Percentiles rank a stretch among this genome's conserved stretches.
Evolutionary conservation across 1,140 invertebrate species (phyloP).

Genomic region (Halotydeus destructor): DNA sequence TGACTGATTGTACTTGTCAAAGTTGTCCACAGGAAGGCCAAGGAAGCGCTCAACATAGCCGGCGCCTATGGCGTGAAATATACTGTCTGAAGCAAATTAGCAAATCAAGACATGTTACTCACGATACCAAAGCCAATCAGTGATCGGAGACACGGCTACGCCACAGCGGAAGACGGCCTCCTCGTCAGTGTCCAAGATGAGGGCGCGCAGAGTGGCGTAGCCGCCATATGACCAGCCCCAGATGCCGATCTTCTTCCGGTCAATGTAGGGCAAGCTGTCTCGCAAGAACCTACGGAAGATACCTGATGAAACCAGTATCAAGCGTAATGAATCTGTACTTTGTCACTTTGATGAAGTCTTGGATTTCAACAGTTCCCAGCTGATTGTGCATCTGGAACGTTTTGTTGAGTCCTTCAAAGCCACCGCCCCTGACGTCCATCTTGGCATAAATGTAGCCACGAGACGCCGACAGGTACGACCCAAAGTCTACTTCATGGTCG

Average conservation of each 20-base stretch:
- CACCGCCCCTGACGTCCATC: slow-evolving; percentile 74
- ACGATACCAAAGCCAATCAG: slow-evolving; percentile 83
- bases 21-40: slow-evolving; percentile 63
- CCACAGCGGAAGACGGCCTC: slow-evolving; percentile 56
- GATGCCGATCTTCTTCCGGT: slow-evolving; percentile 42
- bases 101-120: too few species aligned
- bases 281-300: slow-evolving; percentile 39
- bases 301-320: too few species aligned
- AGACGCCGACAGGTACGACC: slow-evolving; percentile 23
- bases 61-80: slow-evolving; percentile 45
- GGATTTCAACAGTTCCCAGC: slow-evolving; percentile 65
- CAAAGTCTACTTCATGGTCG: slow-evolving; percentile 28
- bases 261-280: slow-evolving; percentile 48
- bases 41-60: slow-evolving; percentile 82
- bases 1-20: slow-evolving; percentile 50
- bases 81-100: too few species aligned
- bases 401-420: slow-evolving; percentile 55
- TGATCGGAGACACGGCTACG: slow-evolving; percentile 69
- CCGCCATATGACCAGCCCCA: too few species aligned
- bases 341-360: slow-evolving; percentile 60
- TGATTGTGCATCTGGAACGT: slow-evolving; percentile 56
- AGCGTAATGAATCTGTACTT: too few species aligned
- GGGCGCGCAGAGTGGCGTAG: slow-evolving; percentile 51
- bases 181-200: slow-evolving; percentile 40
- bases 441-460: slow-evolving; percentile 36